phyloP scores from a whole-genome alignment of 2,113 vertebrate species.

The Scomber japonicus region DNA sequence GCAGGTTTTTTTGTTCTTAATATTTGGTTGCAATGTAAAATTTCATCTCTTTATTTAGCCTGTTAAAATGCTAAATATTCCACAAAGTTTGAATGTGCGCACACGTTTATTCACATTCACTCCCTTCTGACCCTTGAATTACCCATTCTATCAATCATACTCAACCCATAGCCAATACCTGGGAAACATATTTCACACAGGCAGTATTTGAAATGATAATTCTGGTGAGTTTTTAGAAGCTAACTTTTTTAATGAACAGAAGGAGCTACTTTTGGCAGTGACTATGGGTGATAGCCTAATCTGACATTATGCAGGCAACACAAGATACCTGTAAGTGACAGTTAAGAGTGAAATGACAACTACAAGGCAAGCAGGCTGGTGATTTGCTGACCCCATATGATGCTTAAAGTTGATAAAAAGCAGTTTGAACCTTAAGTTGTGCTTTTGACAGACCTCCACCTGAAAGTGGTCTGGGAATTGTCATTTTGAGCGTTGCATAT shows the following conservation, averaged over 20 bases:
- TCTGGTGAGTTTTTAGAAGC: slow-evolving; percentile 79
- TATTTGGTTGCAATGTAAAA: slow-evolving; percentile 39
- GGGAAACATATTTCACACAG: slow-evolving; percentile 62
- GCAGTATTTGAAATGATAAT: slow-evolving; percentile 79
- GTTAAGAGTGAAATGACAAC: slow-evolving; percentile 76
- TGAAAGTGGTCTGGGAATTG: slow-evolving; percentile 81
- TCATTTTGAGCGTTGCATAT: slow-evolving; percentile 75
- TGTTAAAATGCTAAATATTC: slow-evolving; percentile 60
- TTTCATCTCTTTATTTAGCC: slow-evolving; percentile 34
- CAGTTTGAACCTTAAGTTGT: slow-evolving; percentile 78
- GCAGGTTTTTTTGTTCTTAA: slow-evolving; percentile 44
- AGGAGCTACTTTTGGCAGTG: slow-evolving; percentile 74
- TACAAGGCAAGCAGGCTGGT: slow-evolving; percentile 72
- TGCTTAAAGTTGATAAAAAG: slow-evolving; percentile 79
- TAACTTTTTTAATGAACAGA: slow-evolving; percentile 83
- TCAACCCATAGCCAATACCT: slow-evolving; percentile 63
- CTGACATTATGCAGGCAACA: slow-evolving; percentile 84
- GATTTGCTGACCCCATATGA: slow-evolving; percentile 78
- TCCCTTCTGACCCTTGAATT: slow-evolving; percentile 48
- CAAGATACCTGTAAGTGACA: slow-evolving; percentile 79
- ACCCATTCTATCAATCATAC: slow-evolving; percentile 63
- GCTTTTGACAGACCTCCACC: slow-evolving; percentile 77
- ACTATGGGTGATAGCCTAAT: slow-evolving; percentile 81
- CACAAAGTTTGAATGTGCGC: slow-evolving; percentile 35
- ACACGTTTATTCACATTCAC: slow-evolving; percentile 41